Evolutionary conservation across 2,888 invertebrate species (phyloP).

Genomic region (Troides oblongomaculatus): DNA sequence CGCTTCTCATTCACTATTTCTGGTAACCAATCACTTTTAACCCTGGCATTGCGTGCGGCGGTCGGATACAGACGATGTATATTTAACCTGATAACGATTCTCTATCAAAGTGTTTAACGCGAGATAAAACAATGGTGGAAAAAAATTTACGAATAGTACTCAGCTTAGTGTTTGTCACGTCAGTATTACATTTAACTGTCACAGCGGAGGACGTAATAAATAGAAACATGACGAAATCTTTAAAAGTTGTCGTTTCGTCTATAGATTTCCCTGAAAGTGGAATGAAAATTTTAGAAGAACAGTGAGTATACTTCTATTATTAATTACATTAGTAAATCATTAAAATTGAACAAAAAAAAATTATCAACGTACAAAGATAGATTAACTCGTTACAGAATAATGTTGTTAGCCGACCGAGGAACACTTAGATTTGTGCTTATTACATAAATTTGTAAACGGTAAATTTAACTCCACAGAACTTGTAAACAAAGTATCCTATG

Average conservation of each 20-base stretch:
- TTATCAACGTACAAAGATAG: no score
- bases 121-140: slow-evolving; percentile 30
- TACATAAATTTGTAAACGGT: no score
- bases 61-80: slow-evolving; percentile 6
- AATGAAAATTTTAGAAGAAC: slow-evolving; percentile 81
- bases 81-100: slow-evolving; percentile 27
- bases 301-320: slow-evolving; percentile 72
- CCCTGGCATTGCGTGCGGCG: slow-evolving; percentile 24
- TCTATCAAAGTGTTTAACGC: slow-evolving; percentile 21
- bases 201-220: slow-evolving; percentile 36
- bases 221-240: slow-evolving; percentile 62
- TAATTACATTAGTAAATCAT: neutral
- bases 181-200: slow-evolving; percentile 40
- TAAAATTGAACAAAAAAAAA: no score
- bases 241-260: slow-evolving; percentile 86
- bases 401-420: no score
- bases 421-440: no score
- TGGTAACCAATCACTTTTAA: slow-evolving; percentile 17
- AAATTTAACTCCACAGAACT: no score
- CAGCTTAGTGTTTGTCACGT: slow-evolving; percentile 23
- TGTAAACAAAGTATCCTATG: no score
- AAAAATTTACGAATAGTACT: slow-evolving; percentile 30
- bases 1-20: slow-evolving; percentile 2
- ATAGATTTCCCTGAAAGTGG: slow-evolving; percentile 84
- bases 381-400: no score